Percentiles rank a stretch among this genome's conserved stretches.
These are phyloP conservation scores for Protobothrops mucrosquamatus DNA, from an alignment of 2,113 vertebrate species.

Conservation along the genomic window DNA sequence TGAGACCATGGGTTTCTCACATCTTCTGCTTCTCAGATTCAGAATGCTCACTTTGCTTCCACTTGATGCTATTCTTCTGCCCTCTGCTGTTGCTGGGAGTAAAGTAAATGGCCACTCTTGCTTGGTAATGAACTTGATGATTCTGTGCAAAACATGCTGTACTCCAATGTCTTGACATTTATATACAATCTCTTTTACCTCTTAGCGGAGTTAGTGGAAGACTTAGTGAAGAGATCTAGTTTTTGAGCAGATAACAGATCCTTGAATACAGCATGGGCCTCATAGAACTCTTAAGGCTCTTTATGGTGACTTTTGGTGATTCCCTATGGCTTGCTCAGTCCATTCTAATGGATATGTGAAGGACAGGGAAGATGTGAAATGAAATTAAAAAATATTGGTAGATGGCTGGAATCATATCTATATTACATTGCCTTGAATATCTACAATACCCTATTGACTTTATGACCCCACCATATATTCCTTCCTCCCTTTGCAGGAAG, in stretches of 20 bases:
- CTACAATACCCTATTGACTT: background rate
- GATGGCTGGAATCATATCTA: background rate
- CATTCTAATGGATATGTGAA: background rate
- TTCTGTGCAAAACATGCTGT: background rate
- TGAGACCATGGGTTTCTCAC: background rate
- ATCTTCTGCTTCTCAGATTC: background rate
- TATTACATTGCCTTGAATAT: background rate
- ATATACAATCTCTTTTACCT: background rate
- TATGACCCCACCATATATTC: background rate
- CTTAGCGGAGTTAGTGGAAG: too few relatives aligned
- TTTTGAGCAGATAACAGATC: too few relatives aligned
- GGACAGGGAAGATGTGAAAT: background rate
- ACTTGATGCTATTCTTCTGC: background rate
- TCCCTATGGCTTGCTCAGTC: background rate
- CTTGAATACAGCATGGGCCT: background rate
- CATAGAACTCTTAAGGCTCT: background rate
- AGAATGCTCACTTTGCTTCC: background rate
- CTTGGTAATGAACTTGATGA: background rate
- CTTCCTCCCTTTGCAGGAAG: background rate
- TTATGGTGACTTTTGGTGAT: background rate
- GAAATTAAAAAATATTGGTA: background rate
- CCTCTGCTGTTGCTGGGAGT: background rate
- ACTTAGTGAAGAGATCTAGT: too few relatives aligned
- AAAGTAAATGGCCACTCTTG: background rate
- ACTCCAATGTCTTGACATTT: background rate